These are phyloP conservation scores for Ophion ellenae DNA, from an alignment of 2,888 invertebrate species.

Conservation along the genomic window DNA sequence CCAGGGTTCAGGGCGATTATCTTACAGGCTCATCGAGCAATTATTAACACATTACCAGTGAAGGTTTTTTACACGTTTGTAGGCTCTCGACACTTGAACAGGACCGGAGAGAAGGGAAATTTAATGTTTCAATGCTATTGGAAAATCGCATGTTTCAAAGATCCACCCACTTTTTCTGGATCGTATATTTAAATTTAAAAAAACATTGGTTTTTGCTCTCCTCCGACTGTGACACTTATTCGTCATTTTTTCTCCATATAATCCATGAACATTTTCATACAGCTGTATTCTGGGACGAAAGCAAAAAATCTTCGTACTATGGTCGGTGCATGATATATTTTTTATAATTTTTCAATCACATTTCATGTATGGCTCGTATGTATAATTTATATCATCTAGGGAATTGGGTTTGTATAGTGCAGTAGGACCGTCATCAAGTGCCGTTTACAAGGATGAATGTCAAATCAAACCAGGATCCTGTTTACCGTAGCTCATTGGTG, in stretches of 20 bases:
- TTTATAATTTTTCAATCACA: conserved; percentile 79
- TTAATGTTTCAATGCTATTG: neutral
- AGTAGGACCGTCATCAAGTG: conserved; percentile 81
- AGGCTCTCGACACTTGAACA: conserved; percentile 62
- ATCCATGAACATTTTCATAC: conserved; percentile 65
- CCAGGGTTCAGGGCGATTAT: conserved; percentile 38
- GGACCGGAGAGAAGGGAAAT: conserved; percentile 51
- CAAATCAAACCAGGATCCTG: conserved; percentile 69
- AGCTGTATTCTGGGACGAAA: conserved; percentile 69
- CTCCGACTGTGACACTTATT: conserved; percentile 15
- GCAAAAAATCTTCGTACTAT: conserved; percentile 56
- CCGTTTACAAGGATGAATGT: conserved; percentile 66
- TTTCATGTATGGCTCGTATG: conserved; percentile 77
- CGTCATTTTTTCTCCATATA: conserved; percentile 62
- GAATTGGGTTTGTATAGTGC: conserved; percentile 81
- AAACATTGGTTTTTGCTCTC: conserved; percentile 4
- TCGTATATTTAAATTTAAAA: neutral
- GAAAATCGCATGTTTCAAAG: neutral
- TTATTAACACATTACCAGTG: conserved; percentile 27
- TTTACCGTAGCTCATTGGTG: conserved; percentile 75
- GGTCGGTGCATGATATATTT: conserved; percentile 76
- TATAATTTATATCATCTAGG: conserved; percentile 75
- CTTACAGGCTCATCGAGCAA: conserved; percentile 18
- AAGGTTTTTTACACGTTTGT: conserved; percentile 45
- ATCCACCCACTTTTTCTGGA: neutral